Evolutionary conservation across 2,888 invertebrate genomes (phyloP).

Genomic region (Archaeoteleia sp.): DNA sequence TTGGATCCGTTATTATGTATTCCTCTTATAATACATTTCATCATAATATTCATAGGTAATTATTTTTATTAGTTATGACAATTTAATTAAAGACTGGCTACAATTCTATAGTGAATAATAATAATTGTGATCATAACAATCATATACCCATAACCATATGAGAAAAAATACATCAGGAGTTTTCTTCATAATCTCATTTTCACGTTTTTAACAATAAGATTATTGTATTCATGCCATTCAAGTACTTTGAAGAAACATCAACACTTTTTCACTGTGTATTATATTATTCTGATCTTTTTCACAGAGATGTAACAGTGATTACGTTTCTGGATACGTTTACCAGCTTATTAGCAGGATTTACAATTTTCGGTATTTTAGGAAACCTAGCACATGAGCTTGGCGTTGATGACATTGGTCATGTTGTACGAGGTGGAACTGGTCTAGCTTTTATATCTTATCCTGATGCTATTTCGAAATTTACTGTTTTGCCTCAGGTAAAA

Average conservation of each 20-base stretch:
- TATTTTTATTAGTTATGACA: slow-evolving; percentile 2
- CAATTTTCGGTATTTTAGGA: slow-evolving; percentile 89
- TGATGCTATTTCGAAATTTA: slow-evolving; percentile 87
- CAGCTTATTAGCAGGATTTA: slow-evolving; percentile 87
- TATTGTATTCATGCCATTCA: no score
- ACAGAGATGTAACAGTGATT: slow-evolving; percentile 85
- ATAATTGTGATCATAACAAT: no score
- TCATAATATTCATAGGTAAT: slow-evolving; percentile 78
- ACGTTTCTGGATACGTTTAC: slow-evolving; percentile 89
- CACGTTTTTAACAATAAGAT: no score
- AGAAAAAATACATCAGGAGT: no score
- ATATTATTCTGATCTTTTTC: slow-evolving; percentile 14
- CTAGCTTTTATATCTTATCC: slow-evolving; percentile 91
- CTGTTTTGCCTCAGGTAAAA: slow-evolving; percentile 81
- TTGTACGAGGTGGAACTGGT: slow-evolving; percentile 86
- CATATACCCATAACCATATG: no score
- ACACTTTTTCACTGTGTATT: no score
- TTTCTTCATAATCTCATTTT: no score
- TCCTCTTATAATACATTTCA: slow-evolving; percentile 79
- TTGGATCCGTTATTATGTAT: slow-evolving; percentile 80
- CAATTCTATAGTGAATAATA: no score
- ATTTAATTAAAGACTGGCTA: no score
- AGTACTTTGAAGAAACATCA: no score
- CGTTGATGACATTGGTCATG: slow-evolving; percentile 79
- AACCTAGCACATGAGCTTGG: slow-evolving; percentile 83